Conservation (phyloP, 2,888 invertebrate species). For the Molorchus minor region DNA sequence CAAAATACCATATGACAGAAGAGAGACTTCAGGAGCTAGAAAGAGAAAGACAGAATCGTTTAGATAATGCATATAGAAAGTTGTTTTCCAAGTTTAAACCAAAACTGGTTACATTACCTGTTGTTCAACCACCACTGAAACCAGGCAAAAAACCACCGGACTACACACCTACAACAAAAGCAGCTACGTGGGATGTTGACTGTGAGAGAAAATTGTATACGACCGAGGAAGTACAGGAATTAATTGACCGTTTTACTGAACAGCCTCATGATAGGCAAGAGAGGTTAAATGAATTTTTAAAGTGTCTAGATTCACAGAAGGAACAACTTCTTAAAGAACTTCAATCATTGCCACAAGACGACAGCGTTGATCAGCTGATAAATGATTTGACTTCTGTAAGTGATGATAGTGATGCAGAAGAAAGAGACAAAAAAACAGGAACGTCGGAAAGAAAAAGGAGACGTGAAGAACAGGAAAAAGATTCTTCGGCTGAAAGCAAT, state of each 20-base stretch:
- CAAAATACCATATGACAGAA: constrained; percentile 61
- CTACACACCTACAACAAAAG: constrained; percentile 32
- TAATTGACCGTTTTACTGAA: constrained; percentile 44
- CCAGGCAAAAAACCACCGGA: constrained; percentile 20
- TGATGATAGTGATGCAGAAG: constrained; percentile 32
- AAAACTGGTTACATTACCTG: constrained; percentile 53
- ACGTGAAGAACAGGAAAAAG: constrained; percentile 30
- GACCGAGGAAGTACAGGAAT: constrained; percentile 48
- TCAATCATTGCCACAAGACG: constrained; percentile 50
- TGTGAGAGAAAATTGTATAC: constrained; percentile 44
- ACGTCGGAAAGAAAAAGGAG: constrained; percentile 25
- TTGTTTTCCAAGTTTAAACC: constrained; percentile 51
- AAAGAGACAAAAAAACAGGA: constrained; percentile 25
- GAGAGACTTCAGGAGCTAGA: constrained; percentile 62
- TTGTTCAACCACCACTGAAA: too few relatives aligned
- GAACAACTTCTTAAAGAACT: constrained; percentile 58
- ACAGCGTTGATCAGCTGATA: constrained; percentile 47
- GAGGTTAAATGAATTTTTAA: constrained; percentile 56
- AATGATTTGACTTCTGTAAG: constrained; percentile 44
- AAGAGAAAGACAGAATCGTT: constrained; percentile 62
- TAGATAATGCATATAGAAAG: constrained; percentile 66
- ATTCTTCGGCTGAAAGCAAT: constrained; percentile 33
- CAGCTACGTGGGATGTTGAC: constrained; percentile 47
- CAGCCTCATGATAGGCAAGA: constrained; percentile 44
- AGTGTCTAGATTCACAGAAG: constrained; percentile 57